phyloP scores from a whole-genome alignment of 2,113 vertebrate genomes.

The Hystrix brachyura region DNA sequence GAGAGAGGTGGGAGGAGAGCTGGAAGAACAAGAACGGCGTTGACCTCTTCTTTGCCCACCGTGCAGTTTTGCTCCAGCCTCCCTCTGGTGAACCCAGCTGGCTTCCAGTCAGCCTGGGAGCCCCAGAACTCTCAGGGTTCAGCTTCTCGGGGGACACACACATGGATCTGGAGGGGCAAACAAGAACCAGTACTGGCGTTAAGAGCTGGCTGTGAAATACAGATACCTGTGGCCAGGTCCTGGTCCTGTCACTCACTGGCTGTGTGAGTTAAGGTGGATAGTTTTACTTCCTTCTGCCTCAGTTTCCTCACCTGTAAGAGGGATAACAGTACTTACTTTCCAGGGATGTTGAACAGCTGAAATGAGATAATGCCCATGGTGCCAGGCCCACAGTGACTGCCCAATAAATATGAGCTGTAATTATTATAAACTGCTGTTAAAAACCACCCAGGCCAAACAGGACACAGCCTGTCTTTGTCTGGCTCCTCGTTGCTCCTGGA shows the following conservation, averaged over 20 bases:
- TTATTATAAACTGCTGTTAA: constrained; percentile 46
- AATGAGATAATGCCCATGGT: neutral
- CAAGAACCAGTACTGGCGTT: neutral
- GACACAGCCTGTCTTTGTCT: constrained; percentile 57
- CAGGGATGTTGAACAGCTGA: neutral
- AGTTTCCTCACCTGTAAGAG: neutral
- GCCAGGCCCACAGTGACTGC: neutral
- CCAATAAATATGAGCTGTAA: neutral
- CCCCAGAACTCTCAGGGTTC: neutral
- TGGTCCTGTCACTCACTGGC: neutral
- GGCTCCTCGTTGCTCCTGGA: constrained; percentile 17
- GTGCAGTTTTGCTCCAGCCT: neutral
- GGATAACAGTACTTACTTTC: neutral
- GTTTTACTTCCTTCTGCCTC: constrained; percentile 9
- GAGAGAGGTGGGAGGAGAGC: neutral
- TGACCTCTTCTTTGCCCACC: no score
- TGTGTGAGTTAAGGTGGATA: neutral
- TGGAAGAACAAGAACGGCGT: neutral
- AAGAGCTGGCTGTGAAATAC: neutral
- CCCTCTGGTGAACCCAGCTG: neutral
- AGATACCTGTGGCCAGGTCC: neutral
- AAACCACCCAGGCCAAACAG: constrained; percentile 37
- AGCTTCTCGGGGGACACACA: neutral
- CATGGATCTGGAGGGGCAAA: neutral
- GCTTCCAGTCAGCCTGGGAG: neutral